phyloP scores from a whole-genome alignment of 2,113 vertebrate species.

The Equus quagga region DNA sequence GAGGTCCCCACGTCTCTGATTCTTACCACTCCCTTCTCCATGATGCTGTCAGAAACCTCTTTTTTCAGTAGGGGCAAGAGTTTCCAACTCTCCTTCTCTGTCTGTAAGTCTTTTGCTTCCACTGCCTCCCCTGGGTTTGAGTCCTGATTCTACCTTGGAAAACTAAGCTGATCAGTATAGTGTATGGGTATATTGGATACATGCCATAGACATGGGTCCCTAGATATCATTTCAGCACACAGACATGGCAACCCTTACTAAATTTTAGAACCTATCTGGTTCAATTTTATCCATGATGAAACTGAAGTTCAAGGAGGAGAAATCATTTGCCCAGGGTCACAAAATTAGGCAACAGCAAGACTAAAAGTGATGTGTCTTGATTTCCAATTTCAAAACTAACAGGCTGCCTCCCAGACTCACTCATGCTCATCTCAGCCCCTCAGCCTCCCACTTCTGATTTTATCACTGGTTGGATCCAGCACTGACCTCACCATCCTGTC shows the following conservation, averaged over 20 bases:
- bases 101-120: not conserved
- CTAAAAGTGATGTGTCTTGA: not conserved
- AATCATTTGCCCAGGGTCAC: not conserved
- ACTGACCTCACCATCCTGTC: conserved; percentile 89
- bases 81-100: not conserved
- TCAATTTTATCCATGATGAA: not conserved
- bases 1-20: not conserved
- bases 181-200: not conserved
- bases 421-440: not conserved
- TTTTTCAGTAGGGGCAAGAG: not conserved
- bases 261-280: not conserved
- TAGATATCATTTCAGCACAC: not conserved
- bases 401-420: not conserved
- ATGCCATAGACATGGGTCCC: not conserved
- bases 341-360: not conserved
- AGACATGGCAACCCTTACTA: not conserved
- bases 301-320: not conserved
- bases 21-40: not conserved
- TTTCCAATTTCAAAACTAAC: not conserved
- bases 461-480: not conserved
- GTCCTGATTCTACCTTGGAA: not conserved
- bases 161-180: not conserved
- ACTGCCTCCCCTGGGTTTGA: not conserved
- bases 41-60: not conserved
- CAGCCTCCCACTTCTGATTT: not conserved